phyloP scores from a whole-genome alignment of 2,888 invertebrate genomes.

The Idaea biselata region DNA sequence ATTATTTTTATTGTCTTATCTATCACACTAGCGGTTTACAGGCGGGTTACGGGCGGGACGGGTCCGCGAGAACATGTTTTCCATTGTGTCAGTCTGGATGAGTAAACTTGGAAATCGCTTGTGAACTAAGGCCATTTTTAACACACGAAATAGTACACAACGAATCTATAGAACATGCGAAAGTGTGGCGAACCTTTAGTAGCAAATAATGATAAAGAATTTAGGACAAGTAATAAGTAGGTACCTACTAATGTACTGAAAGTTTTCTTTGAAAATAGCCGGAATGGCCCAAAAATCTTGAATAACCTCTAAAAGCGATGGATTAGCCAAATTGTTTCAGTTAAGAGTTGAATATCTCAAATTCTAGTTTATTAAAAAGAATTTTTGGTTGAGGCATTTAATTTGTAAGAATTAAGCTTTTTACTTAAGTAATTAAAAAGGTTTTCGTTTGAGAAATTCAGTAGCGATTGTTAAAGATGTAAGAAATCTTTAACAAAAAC shows the following conservation, averaged over 20 bases:
- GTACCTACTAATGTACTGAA: background rate
- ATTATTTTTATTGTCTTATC: no score
- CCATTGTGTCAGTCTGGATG: no score
- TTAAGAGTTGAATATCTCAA: background rate
- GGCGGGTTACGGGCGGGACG: no score
- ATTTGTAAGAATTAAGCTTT: background rate
- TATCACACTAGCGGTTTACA: no score
- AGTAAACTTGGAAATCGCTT: no score
- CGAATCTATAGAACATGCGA: no score
- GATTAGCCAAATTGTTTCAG: constrained; percentile 11
- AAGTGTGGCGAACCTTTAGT: no score
- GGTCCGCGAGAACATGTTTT: no score
- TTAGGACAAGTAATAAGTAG: no score
- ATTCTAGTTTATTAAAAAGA: background rate
- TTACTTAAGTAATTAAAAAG: background rate
- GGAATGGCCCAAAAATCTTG: constrained; percentile 2
- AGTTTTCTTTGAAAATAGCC: constrained; percentile 6
- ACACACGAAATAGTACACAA: no score
- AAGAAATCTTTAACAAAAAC: background rate
- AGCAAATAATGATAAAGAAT: no score
- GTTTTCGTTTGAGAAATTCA: background rate
- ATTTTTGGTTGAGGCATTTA: background rate
- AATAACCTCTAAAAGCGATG: constrained; percentile 9
- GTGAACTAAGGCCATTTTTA: no score
- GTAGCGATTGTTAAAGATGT: background rate